Conservation (phyloP, 2,113 vertebrate species). For the Gymnocephalus cernua region DNA sequence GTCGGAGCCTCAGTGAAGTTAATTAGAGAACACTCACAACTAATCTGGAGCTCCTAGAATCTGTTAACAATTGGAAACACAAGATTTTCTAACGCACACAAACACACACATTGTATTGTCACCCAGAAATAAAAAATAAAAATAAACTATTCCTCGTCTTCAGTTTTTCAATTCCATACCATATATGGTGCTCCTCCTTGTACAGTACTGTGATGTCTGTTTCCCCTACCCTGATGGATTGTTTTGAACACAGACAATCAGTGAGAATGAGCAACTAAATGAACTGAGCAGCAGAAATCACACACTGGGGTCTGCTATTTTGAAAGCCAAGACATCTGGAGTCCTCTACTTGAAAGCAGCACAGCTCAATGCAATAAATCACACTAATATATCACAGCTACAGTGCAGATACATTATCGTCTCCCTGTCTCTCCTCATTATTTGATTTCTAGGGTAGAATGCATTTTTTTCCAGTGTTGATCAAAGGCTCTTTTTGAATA, state of each 20-base stretch:
- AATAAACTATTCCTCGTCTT: constrained; percentile 1
- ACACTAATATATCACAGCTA: constrained; percentile 55
- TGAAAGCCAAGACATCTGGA: constrained; percentile 61
- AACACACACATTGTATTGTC: constrained; percentile 10
- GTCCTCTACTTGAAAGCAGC: constrained; percentile 50
- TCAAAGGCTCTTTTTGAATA: constrained; percentile 34
- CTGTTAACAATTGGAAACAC: constrained; percentile 83
- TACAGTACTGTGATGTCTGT: constrained; percentile 2
- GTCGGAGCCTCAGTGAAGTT: constrained; percentile 86
- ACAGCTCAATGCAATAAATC: constrained; percentile 25
- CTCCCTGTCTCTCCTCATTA: constrained; percentile 18
- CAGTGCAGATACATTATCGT: constrained; percentile 46
- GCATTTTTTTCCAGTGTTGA: constrained; percentile 33
- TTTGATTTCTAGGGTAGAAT: constrained; percentile 34
- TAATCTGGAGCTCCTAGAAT: constrained; percentile 83
- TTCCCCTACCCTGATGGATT: constrained; percentile 47
- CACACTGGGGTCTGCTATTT: constrained; percentile 44
- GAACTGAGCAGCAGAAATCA: constrained; percentile 52
- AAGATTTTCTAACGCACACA: constrained; percentile 46
- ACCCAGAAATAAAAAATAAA: constrained; percentile 28
- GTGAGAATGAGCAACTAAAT: constrained; percentile 53
- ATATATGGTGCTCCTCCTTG: constrained; percentile 13
- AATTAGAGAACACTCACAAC: constrained; percentile 86
- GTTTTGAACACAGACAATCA: constrained; percentile 63
- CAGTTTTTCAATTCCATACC: constrained; percentile 13